phyloP scores from a whole-genome alignment of 2,797 vertebrate species.

The Malurus splendens region DNA sequence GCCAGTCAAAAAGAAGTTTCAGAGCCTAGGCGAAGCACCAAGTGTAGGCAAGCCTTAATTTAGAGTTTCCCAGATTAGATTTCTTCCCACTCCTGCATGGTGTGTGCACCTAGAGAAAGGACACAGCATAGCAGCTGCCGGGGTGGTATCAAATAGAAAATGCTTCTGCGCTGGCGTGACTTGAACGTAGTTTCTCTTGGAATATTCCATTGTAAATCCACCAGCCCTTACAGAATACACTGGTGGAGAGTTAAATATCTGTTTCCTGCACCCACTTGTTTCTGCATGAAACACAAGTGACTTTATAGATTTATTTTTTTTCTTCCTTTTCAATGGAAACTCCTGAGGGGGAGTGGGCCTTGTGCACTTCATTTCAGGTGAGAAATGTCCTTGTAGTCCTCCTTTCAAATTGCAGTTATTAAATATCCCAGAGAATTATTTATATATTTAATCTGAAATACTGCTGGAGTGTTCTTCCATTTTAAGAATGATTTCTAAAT shows the following conservation, averaged over 20 bases:
- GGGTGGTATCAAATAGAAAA: neutral
- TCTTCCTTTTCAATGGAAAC: neutral
- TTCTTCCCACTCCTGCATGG: neutral
- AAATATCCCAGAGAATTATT: neutral
- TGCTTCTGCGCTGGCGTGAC: fast-evolving
- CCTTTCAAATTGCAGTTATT: neutral
- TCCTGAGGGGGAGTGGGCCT: neutral
- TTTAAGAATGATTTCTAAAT: neutral
- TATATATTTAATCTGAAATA: neutral
- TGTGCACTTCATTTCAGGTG: neutral
- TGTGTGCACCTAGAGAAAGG: neutral
- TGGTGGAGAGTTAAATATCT: neutral
- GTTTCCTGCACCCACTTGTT: neutral
- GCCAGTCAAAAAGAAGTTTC: neutral
- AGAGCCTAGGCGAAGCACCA: neutral
- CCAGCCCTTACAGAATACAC: neutral
- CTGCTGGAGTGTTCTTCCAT: neutral
- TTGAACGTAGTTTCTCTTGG: neutral
- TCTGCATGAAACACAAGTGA: neutral
- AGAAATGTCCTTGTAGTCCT: neutral
- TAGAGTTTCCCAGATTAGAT: constrained; percentile 23
- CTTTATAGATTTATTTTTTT: neutral
- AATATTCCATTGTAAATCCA: constrained; percentile 11
- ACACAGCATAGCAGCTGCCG: neutral
- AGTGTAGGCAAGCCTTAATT: constrained; percentile 10